These are phyloP conservation scores for Emmelina monodactyla DNA, from an alignment of 2,888 invertebrate genomes.

Conservation along the genomic window DNA sequence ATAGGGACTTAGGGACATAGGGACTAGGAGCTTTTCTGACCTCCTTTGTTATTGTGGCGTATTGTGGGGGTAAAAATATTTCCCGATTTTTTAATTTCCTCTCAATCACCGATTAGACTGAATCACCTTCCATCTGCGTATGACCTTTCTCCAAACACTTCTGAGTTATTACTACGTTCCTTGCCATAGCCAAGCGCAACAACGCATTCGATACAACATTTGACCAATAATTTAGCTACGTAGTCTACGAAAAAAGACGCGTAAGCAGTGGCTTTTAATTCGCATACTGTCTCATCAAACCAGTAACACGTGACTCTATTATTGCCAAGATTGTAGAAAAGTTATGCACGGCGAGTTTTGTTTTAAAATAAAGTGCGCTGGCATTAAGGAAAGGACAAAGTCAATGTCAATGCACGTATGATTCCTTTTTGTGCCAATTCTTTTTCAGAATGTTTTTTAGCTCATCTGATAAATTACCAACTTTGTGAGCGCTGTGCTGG, in stretches of 20 bases:
- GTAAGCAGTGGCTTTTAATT: constrained; percentile 20
- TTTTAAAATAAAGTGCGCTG: constrained; percentile 24
- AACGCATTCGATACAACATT: too few relatives aligned
- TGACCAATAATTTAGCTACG: constrained; percentile 16
- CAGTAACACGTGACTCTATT: constrained; percentile 18
- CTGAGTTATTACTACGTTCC: too few relatives aligned
- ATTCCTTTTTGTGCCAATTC: constrained; percentile 16
- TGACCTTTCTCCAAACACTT: too few relatives aligned
- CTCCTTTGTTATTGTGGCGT: too few relatives aligned
- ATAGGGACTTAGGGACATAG: too few relatives aligned
- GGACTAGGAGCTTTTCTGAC: too few relatives aligned
- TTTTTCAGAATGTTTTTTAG: background rate
- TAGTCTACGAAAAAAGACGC: constrained; percentile 20
- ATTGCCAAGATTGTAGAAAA: constrained; percentile 21
- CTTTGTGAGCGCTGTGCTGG: constrained; percentile 16
- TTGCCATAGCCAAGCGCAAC: too few relatives aligned
- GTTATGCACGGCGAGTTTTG: constrained; percentile 22
- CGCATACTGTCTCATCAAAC: constrained; percentile 20
- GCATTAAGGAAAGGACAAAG: constrained; percentile 19
- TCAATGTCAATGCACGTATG: constrained; percentile 18
- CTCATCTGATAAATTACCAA: background rate
- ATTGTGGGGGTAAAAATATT: too few relatives aligned
- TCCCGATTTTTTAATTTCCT: too few relatives aligned
- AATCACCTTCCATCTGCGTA: too few relatives aligned
- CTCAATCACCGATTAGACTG: too few relatives aligned